phyloP scores from a whole-genome alignment of 2,888 invertebrate species.

The Sceliomorpha sp. region DNA sequence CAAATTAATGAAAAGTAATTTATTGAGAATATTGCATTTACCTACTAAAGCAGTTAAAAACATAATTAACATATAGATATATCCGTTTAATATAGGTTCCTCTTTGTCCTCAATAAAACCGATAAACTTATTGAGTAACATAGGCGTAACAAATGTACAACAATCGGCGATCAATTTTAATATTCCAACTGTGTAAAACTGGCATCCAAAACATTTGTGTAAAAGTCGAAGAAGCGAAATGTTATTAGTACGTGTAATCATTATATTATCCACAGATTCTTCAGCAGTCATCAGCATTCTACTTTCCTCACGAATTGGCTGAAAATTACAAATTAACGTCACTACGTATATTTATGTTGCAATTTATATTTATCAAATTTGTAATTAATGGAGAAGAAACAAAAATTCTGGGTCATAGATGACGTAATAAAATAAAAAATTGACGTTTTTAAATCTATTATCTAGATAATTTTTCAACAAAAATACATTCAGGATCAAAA shows the following conservation, averaged over 20 bases:
- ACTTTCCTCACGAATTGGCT: slow-evolving; percentile 41
- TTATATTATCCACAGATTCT: slow-evolving; percentile 38
- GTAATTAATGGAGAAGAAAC: slow-evolving; percentile 3
- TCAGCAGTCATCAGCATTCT: slow-evolving; percentile 7
- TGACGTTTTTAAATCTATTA: too few species aligned
- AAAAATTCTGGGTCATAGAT: too few species aligned
- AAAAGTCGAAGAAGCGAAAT: slow-evolving; percentile 85
- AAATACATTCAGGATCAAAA: too few species aligned
- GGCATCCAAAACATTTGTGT: slow-evolving; percentile 88
- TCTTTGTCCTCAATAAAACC: slow-evolving; percentile 87
- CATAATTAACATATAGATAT: slow-evolving; percentile 85
- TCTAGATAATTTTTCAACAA: too few species aligned
- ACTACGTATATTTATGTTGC: too few species aligned
- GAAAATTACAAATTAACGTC: slow-evolving; percentile 27
- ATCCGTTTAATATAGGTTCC: slow-evolving; percentile 85
- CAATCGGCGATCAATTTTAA: slow-evolving; percentile 91
- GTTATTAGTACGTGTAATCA: slow-evolving; percentile 70
- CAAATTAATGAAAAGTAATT: slow-evolving; percentile 12
- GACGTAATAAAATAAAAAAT: too few species aligned
- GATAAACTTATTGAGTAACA: slow-evolving; percentile 91
- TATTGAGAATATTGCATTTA: too few species aligned
- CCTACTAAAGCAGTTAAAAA: slow-evolving; percentile 86
- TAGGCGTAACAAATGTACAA: slow-evolving; percentile 92
- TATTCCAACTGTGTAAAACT: slow-evolving; percentile 92
- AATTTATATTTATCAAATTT: too few species aligned